A percentile compares a stretch with the other conserved stretches of the same genome.
Evolutionary conservation across 2,888 invertebrate species (phyloP).

Genomic region (Mesorhabditis sp.): DNA sequence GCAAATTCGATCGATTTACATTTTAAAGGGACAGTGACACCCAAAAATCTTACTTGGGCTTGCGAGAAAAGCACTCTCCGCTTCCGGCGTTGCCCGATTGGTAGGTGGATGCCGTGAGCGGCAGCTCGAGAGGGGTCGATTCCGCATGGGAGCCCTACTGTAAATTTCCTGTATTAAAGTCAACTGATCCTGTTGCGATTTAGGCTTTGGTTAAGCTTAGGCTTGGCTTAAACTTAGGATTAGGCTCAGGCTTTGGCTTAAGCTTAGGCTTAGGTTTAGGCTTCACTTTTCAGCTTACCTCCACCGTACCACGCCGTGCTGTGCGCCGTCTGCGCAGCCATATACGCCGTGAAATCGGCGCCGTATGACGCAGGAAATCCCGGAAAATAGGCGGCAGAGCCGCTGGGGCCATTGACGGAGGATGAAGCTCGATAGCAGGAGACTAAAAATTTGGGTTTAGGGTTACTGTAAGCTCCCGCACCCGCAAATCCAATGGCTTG

Average conservation of each 20-base stretch:
- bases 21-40: too few species aligned
- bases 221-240: too few species aligned
- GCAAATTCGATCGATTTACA: too few species aligned
- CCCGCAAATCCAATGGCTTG: slow-evolving; percentile 11
- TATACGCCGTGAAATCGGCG: slow-evolving; percentile 12
- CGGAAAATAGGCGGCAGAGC: slow-evolving; percentile 7
- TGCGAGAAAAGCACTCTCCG: slow-evolving; percentile 41
- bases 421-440: slow-evolving; percentile 11
- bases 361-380: slow-evolving; percentile 13
- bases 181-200: too few species aligned
- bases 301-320: not conserved
- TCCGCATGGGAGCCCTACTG: slow-evolving; percentile 26
- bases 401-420: slow-evolving; percentile 11
- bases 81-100: slow-evolving; percentile 36
- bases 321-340: not conserved
- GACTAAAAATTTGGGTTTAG: slow-evolving; percentile 12
- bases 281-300: not conserved
- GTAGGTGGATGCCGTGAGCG: slow-evolving; percentile 27
- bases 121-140: slow-evolving; percentile 35
- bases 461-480: not conserved
- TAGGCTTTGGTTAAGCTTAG: too few species aligned
- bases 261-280: too few species aligned
- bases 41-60: slow-evolving; percentile 25
- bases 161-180: too few species aligned
- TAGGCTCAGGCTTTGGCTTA: too few species aligned